phyloP scores from a whole-genome alignment of 1,140 invertebrate species.

The Brevipalpus yothersi region DNA sequence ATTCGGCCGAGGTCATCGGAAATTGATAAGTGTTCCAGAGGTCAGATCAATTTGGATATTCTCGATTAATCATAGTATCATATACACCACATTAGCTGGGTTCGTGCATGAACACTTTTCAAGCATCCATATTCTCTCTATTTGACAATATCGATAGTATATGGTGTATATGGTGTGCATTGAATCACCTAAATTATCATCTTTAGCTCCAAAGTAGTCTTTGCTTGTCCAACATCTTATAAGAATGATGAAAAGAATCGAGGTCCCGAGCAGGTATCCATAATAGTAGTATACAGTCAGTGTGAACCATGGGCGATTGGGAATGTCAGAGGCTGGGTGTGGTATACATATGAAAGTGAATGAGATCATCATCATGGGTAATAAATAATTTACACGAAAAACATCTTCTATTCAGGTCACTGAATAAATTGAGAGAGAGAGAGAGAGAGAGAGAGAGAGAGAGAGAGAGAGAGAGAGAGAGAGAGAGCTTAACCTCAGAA shows the following conservation, averaged over 20 bases:
- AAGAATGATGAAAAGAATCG: constrained; percentile 6
- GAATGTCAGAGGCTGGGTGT: neutral
- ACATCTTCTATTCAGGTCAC: too few relatives aligned
- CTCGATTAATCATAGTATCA: neutral
- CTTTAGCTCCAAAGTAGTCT: neutral
- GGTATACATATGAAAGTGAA: neutral
- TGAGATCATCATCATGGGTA: neutral
- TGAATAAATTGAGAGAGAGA: too few relatives aligned
- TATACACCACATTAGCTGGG: neutral
- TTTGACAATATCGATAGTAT: neutral
- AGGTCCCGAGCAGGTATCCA: constrained; percentile 1
- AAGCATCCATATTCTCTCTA: neutral
- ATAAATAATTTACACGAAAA: neutral
- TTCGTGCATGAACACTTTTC: too few relatives aligned
- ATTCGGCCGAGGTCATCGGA: neutral
- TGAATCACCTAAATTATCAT: constrained; percentile 1
- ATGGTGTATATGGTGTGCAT: too few relatives aligned
- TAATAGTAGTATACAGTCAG: constrained; percentile 2
- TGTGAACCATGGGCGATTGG: neutral
- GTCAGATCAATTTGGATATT: too few relatives aligned
- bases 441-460: too few relatives aligned
- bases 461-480: too few relatives aligned
- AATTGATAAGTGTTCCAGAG: too few relatives aligned
- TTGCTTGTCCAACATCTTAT: constrained; percentile 5
- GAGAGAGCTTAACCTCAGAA: too few relatives aligned